Evolutionary conservation across 2,888 invertebrate species (phyloP), one percentile per base, ranked within the genome.

Genomic region (Ametastegia equiseti): DNA sequence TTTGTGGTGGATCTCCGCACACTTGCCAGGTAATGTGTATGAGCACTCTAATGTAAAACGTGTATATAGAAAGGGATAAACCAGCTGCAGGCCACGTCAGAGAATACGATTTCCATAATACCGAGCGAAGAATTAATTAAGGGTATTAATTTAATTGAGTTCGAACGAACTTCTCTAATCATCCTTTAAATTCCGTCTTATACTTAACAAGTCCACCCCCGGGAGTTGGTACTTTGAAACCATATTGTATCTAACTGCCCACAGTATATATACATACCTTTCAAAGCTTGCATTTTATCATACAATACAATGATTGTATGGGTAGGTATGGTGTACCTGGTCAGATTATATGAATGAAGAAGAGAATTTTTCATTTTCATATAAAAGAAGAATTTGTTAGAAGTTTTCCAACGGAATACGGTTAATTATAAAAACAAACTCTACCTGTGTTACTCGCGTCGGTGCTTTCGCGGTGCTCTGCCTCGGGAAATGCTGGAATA

Each of bases 121-220:
- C 19, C 23, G 23, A 57, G 27, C n/a, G 57, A 54, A 71, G 42
- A 75, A 80, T 80, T 80, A 75, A 80, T 80, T 42, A 73, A 65
- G 42, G 39, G 73, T 75, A 73, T 42, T 80, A 69, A 73, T 75
- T 80, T 23, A 60, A 75, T 80, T 19, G 57, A 60, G 19, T 80
- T 57, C 19, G 6, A 13, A 33, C 19, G 30, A 75, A 39, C 73
- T 57, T 57, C 75, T 54, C 45, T 75, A 75, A 75, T 75, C 75
- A 75, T 54, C 75, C 75, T 50, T 50, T 75, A 54, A 75, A 75
- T 50, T 71, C 47, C 45, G 50, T 54, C 75, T 75, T 75, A n/a
- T n/a, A 54, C 33, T 75, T 36, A 54, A 75, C 75, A 50, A 75
- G 50, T 50, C 36, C 19, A 75, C 36, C 54, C 54, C n/a, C 54